Conservation (phyloP, 92 coral and sea anemone species). For the Zoanthus gigantus region DNA sequence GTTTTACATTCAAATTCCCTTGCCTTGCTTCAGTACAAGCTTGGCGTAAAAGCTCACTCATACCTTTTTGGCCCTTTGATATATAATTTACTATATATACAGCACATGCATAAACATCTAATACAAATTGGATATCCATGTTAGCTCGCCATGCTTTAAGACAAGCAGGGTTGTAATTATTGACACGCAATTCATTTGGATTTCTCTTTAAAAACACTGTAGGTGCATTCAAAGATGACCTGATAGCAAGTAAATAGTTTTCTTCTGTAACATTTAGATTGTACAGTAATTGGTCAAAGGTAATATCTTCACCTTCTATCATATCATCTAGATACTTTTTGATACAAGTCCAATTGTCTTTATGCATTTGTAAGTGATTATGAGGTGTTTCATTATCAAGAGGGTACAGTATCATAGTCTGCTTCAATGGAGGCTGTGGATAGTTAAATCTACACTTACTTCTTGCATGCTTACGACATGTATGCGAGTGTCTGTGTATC, state of each 20-base stretch:
- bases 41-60: conserved; percentile 41
- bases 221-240: not conserved
- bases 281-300: not conserved
- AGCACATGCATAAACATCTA: not conserved
- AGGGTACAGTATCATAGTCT: not conserved
- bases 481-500: conserved; percentile 10
- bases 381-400: not conserved
- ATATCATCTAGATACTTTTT: conserved; percentile 27
- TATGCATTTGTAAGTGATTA: not conserved
- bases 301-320: conserved; percentile 25
- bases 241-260: conserved; percentile 1
- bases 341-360: conserved; percentile 35
- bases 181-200: not conserved
- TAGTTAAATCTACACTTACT: not conserved
- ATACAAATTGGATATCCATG: conserved; percentile 5
- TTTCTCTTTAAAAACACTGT: not conserved
- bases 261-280: not conserved
- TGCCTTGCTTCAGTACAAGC: conserved; percentile 52
- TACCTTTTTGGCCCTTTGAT: conserved; percentile 48
- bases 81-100: too few species aligned
- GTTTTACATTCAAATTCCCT: conserved; percentile 15
- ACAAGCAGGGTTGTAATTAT: conserved; percentile 1
- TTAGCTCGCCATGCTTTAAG: conserved; percentile 5
- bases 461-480: not conserved
- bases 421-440: conserved; percentile 12